phyloP scores from a whole-genome alignment of 1,140 invertebrate species.

The Drosophila asahinai region DNA sequence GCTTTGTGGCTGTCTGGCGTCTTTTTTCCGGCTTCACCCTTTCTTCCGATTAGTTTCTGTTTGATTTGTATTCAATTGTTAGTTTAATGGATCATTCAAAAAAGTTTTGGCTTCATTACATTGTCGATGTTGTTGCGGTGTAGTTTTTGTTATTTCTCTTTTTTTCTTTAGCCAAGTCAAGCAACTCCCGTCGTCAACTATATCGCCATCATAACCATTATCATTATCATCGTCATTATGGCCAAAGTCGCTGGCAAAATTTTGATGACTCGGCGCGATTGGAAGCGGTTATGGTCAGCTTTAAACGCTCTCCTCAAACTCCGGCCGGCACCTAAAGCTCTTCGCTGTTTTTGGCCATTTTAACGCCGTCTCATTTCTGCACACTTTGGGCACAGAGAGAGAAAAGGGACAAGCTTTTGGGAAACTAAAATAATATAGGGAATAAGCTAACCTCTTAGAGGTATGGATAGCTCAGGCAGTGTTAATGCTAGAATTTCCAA shows the following conservation, averaged over 20 bases:
- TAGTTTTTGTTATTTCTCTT: no score
- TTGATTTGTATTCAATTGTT: slow-evolving; percentile 55
- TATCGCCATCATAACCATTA: slow-evolving; percentile 33
- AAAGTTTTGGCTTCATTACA: slow-evolving; percentile 28
- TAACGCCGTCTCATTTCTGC: slow-evolving; percentile 24
- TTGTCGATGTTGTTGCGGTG: slow-evolving; percentile 3
- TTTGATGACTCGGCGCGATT: slow-evolving; percentile 40
- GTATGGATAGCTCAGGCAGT: no score
- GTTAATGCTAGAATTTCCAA: no score
- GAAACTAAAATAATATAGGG: not conserved
- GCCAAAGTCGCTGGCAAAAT: slow-evolving; percentile 34
- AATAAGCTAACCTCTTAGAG: not conserved
- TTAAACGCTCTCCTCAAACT: slow-evolving; percentile 17
- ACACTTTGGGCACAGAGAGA: not conserved
- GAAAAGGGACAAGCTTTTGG: not conserved
- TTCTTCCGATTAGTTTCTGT: slow-evolving; percentile 35
- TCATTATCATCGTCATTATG: slow-evolving; percentile 32
- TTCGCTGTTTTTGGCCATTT: slow-evolving; percentile 31
- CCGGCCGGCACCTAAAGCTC: not conserved
- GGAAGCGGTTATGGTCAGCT: slow-evolving; percentile 32
- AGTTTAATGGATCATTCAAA: slow-evolving; percentile 45
- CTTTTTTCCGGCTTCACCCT: slow-evolving; percentile 10
- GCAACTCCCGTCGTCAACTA: slow-evolving; percentile 26
- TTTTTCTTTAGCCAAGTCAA: not conserved
- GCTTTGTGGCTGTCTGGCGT: slow-evolving; percentile 11